phyloP scores from a whole-genome alignment of 2,113 vertebrate genomes.

The Syngnathus floridae region DNA sequence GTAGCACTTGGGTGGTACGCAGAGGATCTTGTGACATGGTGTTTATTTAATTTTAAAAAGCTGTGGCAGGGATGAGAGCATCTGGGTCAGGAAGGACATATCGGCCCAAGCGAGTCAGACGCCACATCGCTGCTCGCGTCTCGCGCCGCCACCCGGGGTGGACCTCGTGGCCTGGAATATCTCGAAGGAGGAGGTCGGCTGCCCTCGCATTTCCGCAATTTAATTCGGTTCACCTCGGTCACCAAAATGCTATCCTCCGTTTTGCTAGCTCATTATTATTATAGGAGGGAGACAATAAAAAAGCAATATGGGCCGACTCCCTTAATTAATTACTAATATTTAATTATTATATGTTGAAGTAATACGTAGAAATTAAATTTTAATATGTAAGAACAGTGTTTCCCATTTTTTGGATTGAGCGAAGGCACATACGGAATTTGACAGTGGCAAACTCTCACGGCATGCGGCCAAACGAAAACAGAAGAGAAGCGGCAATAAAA shows the following conservation, averaged over 20 bases:
- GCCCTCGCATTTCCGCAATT: background rate
- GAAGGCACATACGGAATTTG: too few species aligned
- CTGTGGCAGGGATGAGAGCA: constrained; percentile 54
- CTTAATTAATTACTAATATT: too few species aligned
- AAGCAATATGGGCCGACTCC: too few species aligned
- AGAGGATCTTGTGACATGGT: constrained; percentile 56
- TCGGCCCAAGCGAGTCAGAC: constrained; percentile 46
- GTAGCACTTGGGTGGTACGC: constrained; percentile 61
- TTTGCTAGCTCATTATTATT: too few species aligned
- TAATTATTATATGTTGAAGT: too few species aligned
- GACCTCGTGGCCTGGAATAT: constrained; percentile 38
- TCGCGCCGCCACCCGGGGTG: constrained; percentile 23
- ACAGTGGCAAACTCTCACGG: too few species aligned
- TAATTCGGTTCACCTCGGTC: background rate
- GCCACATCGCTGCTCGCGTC: constrained; percentile 46
- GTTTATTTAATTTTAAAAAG: constrained; percentile 65
- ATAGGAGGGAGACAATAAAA: too few species aligned
- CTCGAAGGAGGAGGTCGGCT: constrained; percentile 25
- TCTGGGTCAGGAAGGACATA: constrained; percentile 52
- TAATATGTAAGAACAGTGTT: too few species aligned
- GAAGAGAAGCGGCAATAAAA: background rate
- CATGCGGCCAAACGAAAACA: background rate
- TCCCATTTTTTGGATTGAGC: too few species aligned
- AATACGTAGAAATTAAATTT: too few species aligned
- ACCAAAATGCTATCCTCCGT: background rate